Conservation (phyloP, 2,113 vertebrate species). For the Holacanthus passer region DNA sequence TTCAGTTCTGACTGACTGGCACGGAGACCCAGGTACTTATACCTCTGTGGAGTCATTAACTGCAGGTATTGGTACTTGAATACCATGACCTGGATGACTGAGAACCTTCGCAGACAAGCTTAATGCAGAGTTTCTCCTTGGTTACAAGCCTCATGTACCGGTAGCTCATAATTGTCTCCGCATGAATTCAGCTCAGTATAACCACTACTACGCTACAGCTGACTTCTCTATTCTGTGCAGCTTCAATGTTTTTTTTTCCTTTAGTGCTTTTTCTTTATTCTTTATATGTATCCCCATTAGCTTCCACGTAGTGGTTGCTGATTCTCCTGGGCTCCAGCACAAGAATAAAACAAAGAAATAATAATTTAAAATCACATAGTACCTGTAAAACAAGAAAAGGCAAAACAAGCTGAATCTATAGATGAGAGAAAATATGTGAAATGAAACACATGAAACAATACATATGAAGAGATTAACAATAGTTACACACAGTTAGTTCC, state of each 20-base stretch:
- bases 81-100: no score
- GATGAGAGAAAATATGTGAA: no score
- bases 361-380: neutral
- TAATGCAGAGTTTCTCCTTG: neutral
- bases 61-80: no score
- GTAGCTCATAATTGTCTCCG: neutral
- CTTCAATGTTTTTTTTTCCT: conserved; percentile 15
- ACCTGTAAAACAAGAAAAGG: neutral
- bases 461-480: no score
- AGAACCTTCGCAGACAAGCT: no score
- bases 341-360: neutral
- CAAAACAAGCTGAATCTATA: no score
- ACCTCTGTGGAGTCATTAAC: no score
- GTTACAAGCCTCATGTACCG: conserved; percentile 1
- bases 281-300: neutral
- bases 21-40: no score
- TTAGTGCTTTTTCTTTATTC: neutral
- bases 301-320: neutral
- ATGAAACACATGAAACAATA: no score
- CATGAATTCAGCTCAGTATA: neutral
- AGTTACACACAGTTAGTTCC: no score
- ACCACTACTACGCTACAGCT: neutral
- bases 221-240: conserved; percentile 1
- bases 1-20: no score
- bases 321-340: neutral